These are phyloP conservation scores for Sesia apiformis DNA, from an alignment of 2,888 invertebrate genomes.

Conservation along the genomic window DNA sequence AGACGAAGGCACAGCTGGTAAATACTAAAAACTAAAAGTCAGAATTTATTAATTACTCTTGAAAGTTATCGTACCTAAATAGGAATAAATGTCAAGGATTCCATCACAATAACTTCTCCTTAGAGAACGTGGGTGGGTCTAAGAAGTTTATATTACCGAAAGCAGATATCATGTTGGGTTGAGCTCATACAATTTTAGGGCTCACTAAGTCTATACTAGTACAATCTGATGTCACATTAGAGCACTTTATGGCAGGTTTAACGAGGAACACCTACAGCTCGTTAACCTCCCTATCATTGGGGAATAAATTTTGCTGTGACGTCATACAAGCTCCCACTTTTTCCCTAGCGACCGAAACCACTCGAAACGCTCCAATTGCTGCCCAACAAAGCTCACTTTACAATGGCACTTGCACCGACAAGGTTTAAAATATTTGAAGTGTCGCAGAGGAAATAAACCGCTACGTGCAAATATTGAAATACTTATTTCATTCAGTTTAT, in stretches of 20 bases:
- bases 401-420: constrained; percentile 7
- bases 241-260: constrained; percentile 45
- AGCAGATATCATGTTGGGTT: background rate
- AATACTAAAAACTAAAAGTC: constrained; percentile 14
- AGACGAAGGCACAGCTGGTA: constrained; percentile 5
- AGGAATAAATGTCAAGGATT: constrained; percentile 9
- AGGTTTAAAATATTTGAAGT: constrained; percentile 30
- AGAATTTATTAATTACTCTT: constrained; percentile 29
- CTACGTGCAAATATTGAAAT: constrained; percentile 27
- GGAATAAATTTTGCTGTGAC: constrained; percentile 40
- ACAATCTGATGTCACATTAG: constrained; percentile 46
- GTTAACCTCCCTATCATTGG: constrained; percentile 50
- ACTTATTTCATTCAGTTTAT: too few species aligned
- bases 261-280: constrained; percentile 49
- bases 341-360: constrained; percentile 25
- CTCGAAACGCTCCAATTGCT: constrained; percentile 15
- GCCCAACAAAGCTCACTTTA: constrained; percentile 23
- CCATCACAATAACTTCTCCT: background rate
- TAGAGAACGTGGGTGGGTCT: background rate
- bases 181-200: constrained; percentile 1
- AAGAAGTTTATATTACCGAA: background rate
- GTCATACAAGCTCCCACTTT: constrained; percentile 27
- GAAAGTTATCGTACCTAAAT: constrained; percentile 25
- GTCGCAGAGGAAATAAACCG: constrained; percentile 27
- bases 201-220: constrained; percentile 21